These are phyloP conservation scores for Centropristis striata DNA, from an alignment of 2,113 vertebrate species.

Conservation along the genomic window DNA sequence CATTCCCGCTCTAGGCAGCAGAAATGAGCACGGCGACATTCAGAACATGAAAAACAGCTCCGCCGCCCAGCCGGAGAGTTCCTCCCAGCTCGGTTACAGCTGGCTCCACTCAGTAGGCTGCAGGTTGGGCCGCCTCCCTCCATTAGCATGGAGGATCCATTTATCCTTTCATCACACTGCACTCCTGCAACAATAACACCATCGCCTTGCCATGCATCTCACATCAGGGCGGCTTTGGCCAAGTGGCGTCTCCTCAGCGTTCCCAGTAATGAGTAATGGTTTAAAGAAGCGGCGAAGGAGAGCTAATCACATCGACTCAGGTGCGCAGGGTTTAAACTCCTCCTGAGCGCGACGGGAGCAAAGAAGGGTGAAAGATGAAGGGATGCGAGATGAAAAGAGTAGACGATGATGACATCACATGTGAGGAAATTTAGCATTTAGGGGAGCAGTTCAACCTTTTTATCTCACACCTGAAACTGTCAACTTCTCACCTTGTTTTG, in stretches of 20 bases:
- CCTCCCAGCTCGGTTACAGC: slow-evolving; percentile 61
- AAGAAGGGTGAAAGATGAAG: slow-evolving; percentile 4
- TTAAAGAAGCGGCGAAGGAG: slow-evolving; percentile 51
- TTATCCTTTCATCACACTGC: slow-evolving; percentile 70
- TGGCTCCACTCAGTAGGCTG: slow-evolving; percentile 73
- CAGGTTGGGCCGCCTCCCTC: slow-evolving; percentile 60
- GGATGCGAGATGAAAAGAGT: slow-evolving; percentile 19
- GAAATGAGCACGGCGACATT: slow-evolving; percentile 70
- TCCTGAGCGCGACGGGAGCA: slow-evolving; percentile 20
- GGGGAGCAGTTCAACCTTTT: slow-evolving; percentile 11
- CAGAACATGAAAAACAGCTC: slow-evolving; percentile 74
- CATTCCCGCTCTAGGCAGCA: slow-evolving; percentile 39
- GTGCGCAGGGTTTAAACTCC: slow-evolving; percentile 39
- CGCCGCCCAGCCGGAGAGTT: slow-evolving; percentile 38
- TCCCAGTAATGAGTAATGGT: slow-evolving; percentile 52
- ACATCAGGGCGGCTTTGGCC: slow-evolving; percentile 43
- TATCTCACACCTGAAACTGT: slow-evolving; percentile 13
- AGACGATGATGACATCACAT: slow-evolving; percentile 33
- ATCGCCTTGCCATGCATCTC: slow-evolving; percentile 56
- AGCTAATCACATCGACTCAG: slow-evolving; percentile 54
- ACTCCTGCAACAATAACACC: slow-evolving; percentile 64
- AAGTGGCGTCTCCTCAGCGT: slow-evolving; percentile 43
- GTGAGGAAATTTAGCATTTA: neutral
- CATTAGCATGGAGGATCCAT: slow-evolving; percentile 72
- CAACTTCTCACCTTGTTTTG: neutral